Conservation (phyloP, 2,888 invertebrate species). For the Tiliacea citrago region DNA sequence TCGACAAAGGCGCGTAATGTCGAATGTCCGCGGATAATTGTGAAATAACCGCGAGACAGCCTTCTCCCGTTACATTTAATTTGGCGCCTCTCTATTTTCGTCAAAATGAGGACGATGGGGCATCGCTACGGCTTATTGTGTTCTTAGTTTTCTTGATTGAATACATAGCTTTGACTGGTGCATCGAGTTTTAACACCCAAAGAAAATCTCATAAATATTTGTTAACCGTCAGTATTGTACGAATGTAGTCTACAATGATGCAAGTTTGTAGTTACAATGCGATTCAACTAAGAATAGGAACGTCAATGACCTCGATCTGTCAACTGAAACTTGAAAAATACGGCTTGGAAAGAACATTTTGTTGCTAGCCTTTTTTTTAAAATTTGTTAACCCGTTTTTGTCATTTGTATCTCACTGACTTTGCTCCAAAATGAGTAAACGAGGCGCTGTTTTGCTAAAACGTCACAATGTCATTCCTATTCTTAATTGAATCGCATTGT, state of each 20-base stretch:
- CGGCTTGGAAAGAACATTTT: too few species aligned
- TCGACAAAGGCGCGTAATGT: constrained; percentile 86
- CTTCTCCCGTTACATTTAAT: constrained; percentile 85
- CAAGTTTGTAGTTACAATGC: background rate
- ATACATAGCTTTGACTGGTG: constrained; percentile 4
- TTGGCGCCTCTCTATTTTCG: constrained; percentile 83
- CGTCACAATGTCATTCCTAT: too few species aligned
- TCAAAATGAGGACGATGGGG: constrained; percentile 76
- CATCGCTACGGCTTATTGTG: constrained; percentile 66
- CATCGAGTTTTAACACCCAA: constrained; percentile 1
- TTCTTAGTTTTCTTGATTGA: constrained; percentile 52
- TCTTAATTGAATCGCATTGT: too few species aligned
- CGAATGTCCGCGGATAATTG: constrained; percentile 88
- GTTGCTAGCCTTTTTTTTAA: too few species aligned
- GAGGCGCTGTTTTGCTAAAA: too few species aligned
- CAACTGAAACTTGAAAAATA: too few species aligned
- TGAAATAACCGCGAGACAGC: constrained; percentile 86
- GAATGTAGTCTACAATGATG: background rate
- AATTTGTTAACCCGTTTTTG: too few species aligned
- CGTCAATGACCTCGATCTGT: too few species aligned
- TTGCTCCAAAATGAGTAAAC: too few species aligned
- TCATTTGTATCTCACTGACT: too few species aligned
- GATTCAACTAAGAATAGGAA: too few species aligned
- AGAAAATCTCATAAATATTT: background rate
- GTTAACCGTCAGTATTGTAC: background rate